Base-by-base conservation (phyloP, 1,140 invertebrate species). In the Anastatus disparis region DNA sequence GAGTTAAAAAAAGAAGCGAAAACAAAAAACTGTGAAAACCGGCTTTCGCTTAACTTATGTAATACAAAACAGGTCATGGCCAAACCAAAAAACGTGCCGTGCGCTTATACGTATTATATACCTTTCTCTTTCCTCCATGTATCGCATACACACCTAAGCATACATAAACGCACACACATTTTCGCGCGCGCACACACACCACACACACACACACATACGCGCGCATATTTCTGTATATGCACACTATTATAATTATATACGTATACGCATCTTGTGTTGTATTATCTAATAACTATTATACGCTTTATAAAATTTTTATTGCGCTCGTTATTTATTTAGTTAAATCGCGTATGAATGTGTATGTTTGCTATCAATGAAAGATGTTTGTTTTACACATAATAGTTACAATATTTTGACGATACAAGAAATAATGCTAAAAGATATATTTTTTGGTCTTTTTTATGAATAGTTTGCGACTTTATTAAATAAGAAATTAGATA, bases 1-100 rank as follows among this genome's bases (percentile, higher is more conserved):
- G 15, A 53, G 42, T 31, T 35, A 8, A 27, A 65, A 40, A 71
- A 13, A 53, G 29, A 26, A 56, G 65, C 3, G 27, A 27, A 27
- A 53, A 20, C 52, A 40, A 17, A 50, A 68, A 44, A 50, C 53
- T 8, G 12, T 44, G 58, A 64, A 40, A 17, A 15, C 24, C 27
- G 31, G 2, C n/a, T 12, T 13, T 50, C 24, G 53, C 26, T 26
- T 58, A 31, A 55, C 70, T 81, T 81, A 81, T 74, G 72, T 80
- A 81, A 81, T 56, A 61, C 48, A 70, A 81, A 81, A 38, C 79
- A 48, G 79, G 80, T 81, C 80, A 81, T 71, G 79, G 80, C 78
- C 79, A 81, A 75, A 75, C 67, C 75, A 81, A 80, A 79, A 78
- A 71, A 67, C 62, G 71, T 72, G 58, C 56, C n/a, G n/a, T n/a